phyloP scores from a whole-genome alignment of 2,888 invertebrate genomes.

The Vannuccia rotundouncinata region DNA sequence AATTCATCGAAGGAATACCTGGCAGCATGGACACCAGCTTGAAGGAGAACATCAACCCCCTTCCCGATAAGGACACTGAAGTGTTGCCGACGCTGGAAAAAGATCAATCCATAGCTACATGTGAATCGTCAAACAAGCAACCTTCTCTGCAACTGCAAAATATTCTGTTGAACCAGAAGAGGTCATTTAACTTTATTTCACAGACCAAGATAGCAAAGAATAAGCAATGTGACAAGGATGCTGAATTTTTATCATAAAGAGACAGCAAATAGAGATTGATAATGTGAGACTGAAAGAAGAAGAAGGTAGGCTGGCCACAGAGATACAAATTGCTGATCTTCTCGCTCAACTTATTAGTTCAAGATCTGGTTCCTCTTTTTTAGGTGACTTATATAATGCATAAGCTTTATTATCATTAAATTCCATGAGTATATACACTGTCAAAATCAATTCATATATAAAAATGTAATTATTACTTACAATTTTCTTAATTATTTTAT shows the following conservation, averaged over 20 bases:
- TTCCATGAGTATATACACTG: not conserved
- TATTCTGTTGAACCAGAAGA: constrained; percentile 3
- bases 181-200: not conserved
- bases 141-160: not conserved
- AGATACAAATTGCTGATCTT: constrained; percentile 15
- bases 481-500: not conserved
- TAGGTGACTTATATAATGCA: constrained; percentile 10
- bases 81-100: constrained; percentile 16
- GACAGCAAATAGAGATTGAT: constrained; percentile 15
- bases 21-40: constrained; percentile 11
- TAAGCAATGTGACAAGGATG: not conserved
- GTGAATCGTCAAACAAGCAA: constrained; percentile 4
- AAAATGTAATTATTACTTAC: not conserved
- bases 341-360: constrained; percentile 11
- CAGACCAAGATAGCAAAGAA: not conserved
- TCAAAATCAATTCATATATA: not conserved
- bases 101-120: not conserved
- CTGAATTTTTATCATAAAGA: constrained; percentile 9
- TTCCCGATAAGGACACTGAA: constrained; percentile 24
- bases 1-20: constrained; percentile 21
- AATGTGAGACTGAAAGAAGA: constrained; percentile 10
- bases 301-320: constrained; percentile 3
- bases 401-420: not conserved
- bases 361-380: constrained; percentile 13
- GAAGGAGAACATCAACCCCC: constrained; percentile 19